phyloP scores from a whole-genome alignment of 1,140 invertebrate genomes.

The Drosophila littoralis region DNA sequence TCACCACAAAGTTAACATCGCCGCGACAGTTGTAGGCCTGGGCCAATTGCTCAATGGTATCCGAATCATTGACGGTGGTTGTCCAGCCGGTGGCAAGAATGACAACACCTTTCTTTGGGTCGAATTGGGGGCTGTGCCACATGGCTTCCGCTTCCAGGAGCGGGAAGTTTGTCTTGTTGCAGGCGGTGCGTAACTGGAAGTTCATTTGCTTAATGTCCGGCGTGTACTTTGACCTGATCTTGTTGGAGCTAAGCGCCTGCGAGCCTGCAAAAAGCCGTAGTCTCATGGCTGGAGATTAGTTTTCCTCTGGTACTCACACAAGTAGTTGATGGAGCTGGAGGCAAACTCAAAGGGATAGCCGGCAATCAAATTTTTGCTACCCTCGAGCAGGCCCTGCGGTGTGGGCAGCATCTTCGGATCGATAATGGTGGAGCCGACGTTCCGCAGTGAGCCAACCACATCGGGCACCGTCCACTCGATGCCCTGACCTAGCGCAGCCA shows the following conservation, averaged over 20 bases:
- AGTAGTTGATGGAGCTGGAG: conserved; percentile 59
- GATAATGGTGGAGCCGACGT: conserved; percentile 49
- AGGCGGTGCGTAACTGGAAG: conserved; percentile 68
- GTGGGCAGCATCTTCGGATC: conserved; percentile 67
- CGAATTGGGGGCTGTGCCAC: conserved; percentile 68
- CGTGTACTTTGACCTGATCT: conserved; percentile 59
- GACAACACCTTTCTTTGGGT: conserved; percentile 71
- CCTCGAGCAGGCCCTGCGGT: conserved; percentile 65
- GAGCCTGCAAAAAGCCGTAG: conserved; percentile 76
- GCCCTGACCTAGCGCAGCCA: conserved; percentile 3
- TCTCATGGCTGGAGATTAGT: no score
- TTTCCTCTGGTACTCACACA: conserved; percentile 61
- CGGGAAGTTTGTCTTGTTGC: conserved; percentile 49
- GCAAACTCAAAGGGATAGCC: conserved; percentile 79
- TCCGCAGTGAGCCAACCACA: conserved; percentile 44
- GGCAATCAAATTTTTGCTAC: conserved; percentile 71
- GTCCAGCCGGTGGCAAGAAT: conserved; percentile 82
- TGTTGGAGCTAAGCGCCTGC: conserved; percentile 62
- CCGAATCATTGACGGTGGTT: conserved; percentile 69
- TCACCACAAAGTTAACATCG: conserved; percentile 80
- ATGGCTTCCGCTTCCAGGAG: conserved; percentile 57
- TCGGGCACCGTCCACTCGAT: conserved; percentile 55
- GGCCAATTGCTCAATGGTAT: conserved; percentile 65
- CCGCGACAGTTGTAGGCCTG: conserved; percentile 76
- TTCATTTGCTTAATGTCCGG: conserved; percentile 68